Conservation (phyloP, 2,113 vertebrate species). For the Sphyrna mokarran region DNA sequence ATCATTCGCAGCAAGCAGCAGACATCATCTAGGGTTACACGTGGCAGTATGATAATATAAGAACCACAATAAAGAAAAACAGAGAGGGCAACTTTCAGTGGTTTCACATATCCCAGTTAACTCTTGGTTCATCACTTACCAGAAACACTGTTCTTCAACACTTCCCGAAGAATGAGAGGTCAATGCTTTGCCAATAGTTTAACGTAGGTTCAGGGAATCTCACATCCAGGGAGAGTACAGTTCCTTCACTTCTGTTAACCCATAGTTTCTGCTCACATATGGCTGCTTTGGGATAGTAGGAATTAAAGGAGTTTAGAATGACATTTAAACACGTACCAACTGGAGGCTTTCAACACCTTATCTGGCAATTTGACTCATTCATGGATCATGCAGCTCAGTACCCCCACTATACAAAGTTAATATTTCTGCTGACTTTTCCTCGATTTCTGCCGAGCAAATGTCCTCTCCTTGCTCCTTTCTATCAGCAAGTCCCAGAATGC, state of each 20-base stretch:
- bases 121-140: conserved; percentile 2
- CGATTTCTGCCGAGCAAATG: background rate
- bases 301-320: background rate
- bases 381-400: background rate
- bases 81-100: background rate
- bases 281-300: background rate
- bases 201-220: background rate
- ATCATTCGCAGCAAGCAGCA: background rate
- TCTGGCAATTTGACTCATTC: background rate
- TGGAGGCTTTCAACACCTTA: background rate
- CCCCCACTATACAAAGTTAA: background rate
- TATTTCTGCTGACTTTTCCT: background rate
- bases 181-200: background rate
- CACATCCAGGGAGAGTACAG: background rate
- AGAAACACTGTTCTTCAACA: background rate
- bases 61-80: background rate
- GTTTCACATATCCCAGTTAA: background rate
- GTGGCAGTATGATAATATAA: background rate
- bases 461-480: background rate
- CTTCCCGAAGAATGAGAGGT: background rate
- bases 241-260: background rate
- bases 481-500: conserved; percentile 7
- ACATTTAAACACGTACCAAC: background rate
- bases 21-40: background rate
- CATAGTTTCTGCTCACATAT: background rate